Base-by-base conservation (phyloP, 2,113 vertebrate species). In the Tragulus kanchil region DNA sequence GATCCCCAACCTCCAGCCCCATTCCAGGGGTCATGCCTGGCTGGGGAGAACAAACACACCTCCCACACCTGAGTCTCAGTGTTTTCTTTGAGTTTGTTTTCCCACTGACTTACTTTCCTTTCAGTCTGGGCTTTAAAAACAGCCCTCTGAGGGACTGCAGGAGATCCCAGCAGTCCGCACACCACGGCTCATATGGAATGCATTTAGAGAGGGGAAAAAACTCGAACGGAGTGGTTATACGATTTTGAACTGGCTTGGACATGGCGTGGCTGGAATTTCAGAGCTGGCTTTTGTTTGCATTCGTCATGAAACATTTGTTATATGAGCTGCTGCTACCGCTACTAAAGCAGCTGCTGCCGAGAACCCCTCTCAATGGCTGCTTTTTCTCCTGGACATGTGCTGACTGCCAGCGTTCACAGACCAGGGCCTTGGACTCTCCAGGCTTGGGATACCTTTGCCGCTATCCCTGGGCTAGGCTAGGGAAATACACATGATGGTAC, bases 291-390 rank as follows among this genome's bases (percentile, higher is more conserved):
- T 98, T 98, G 98, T 98, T 98, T 98, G 98, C 97, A 52, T 98
- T 98, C 95, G 97, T 98, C 98, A 97, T 85, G 98, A 98, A 98
- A 97, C 98, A 98, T 98, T 98, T 98, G 98, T 98, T 98, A 98
- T 96, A 97, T 89, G 98, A 99, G 98, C 98, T 97, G 97, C 97
- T 96, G 98, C 98, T 98, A 98, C 98, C 96, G 98, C 98, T 98
- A 92, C 97, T 93, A 96, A 96, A 97, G 98, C 98, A 98, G 98
- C 98, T 97, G 98, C 96, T 92, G 81, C 97, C 59, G 95, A 98
- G 97, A 97, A 88, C 36, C 90, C 59, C 95, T 54, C 87, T 98
- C 96, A 56, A 90, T 75, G 96, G 71, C 96, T 96, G 94, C 85
- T 78, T 94, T 95, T 95, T 93, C 75, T 91, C 90, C 91, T 17